Conservation (phyloP, 2,113 vertebrate species). For the Candoia aspera region DNA sequence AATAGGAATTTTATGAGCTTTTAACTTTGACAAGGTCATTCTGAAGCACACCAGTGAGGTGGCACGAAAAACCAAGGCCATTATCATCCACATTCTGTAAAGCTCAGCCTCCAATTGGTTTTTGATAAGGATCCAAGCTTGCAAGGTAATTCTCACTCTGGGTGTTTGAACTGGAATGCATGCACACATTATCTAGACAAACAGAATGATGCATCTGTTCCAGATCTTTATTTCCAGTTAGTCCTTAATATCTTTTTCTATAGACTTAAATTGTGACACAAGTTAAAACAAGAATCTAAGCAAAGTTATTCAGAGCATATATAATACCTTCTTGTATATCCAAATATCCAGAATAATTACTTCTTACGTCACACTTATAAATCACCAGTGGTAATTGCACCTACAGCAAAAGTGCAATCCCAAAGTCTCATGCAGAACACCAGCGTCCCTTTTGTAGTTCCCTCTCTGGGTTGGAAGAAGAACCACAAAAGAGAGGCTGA, state of each 20-base stretch:
- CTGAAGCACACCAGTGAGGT: conserved; percentile 65
- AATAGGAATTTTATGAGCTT: conserved; percentile 77
- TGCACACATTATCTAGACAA: background rate
- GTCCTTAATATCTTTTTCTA: background rate
- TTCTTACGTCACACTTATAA: background rate
- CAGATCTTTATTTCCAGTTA: background rate
- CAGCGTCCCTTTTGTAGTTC: background rate
- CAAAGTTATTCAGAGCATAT: background rate
- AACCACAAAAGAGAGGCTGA: background rate
- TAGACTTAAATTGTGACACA: background rate
- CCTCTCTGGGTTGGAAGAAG: background rate
- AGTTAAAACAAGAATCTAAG: background rate
- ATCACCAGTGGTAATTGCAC: background rate
- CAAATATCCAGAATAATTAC: background rate
- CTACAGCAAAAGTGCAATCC: background rate
- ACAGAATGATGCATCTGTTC: background rate
- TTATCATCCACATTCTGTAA: conserved; percentile 64
- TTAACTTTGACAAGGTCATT: conserved; percentile 82
- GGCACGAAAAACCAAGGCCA: conserved; percentile 64
- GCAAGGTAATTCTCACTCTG: background rate
- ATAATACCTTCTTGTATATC: background rate
- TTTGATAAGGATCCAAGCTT: conserved; percentile 24
- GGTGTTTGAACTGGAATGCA: background rate
- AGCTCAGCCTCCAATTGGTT: conserved; percentile 49
- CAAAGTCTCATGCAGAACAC: background rate